Percentiles rank a stretch among this genome's conserved stretches.
phyloP scores from a whole-genome alignment of 2,797 vertebrate genomes.

The Silurus aristotelis region DNA sequence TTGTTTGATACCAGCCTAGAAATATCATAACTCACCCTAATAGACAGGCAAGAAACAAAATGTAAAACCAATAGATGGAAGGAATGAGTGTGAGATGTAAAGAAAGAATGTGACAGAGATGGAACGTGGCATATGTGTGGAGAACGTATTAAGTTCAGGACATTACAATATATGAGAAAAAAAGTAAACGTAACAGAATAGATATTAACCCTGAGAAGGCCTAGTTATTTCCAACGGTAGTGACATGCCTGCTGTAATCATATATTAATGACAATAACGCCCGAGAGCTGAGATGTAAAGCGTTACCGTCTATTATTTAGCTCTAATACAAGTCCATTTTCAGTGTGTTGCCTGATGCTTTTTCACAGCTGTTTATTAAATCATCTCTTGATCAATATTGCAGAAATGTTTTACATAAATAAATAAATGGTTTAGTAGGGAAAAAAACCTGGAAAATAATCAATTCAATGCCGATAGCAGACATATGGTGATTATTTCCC shows the following conservation, averaged over 20 bases:
- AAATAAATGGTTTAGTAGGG: neutral
- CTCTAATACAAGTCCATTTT: neutral
- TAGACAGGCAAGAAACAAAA: slow-evolving; percentile 33
- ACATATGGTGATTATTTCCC: too few species aligned
- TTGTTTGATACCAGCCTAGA: slow-evolving; percentile 48
- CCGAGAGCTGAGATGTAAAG: neutral
- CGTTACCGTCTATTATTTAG: neutral
- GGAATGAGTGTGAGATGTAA: slow-evolving; percentile 16
- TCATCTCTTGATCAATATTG: neutral
- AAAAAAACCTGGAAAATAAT: neutral
- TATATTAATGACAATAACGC: neutral
- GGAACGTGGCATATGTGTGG: slow-evolving; percentile 1
- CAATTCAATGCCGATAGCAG: too few species aligned
- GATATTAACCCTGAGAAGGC: slow-evolving; percentile 1
- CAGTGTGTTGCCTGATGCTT: neutral
- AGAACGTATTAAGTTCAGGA: slow-evolving; percentile 8
- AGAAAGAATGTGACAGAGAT: slow-evolving; percentile 15
- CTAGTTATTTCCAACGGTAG: neutral
- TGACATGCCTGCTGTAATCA: neutral
- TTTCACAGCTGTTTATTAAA: neutral
- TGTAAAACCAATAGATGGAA: slow-evolving; percentile 23
- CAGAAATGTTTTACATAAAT: neutral
- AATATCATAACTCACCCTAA: slow-evolving; percentile 46
- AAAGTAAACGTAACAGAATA: neutral
- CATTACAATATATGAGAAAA: neutral